A percentile compares a stretch with the other conserved stretches of the same genome.
These are phyloP conservation scores for Graptemys geographica DNA, from an alignment of 2,797 vertebrate genomes.

Conservation along the genomic window DNA sequence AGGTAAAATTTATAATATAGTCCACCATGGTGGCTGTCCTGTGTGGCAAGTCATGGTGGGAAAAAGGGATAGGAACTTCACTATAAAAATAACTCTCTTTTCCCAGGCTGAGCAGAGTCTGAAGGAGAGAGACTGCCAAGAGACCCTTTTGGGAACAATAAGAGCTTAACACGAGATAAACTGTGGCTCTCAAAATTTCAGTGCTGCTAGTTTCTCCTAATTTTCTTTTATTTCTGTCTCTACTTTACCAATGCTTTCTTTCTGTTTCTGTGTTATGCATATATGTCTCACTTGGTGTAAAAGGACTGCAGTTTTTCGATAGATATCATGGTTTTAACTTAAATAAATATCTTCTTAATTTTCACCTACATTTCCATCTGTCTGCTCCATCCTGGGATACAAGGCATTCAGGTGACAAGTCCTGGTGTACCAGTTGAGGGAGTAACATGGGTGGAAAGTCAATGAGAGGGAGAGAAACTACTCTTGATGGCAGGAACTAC, in stretches of 20 bases:
- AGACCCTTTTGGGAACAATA: not conserved
- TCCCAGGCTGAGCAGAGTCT: not conserved
- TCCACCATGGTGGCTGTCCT: not conserved
- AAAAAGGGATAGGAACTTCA: not conserved
- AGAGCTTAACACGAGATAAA: fast-evolving
- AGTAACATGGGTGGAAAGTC: not conserved
- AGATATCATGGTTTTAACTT: not conserved
- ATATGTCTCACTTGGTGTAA: not conserved
- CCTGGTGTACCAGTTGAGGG: not conserved
- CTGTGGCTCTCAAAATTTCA: not conserved
- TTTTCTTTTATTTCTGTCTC: not conserved
- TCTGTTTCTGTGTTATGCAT: not conserved
- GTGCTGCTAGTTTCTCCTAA: not conserved
- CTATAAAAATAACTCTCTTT: not conserved
- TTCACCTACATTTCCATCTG: not conserved
- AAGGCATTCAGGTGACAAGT: not conserved
- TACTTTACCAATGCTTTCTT: not conserved
- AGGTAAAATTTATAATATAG: not conserved
- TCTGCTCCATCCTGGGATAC: not conserved
- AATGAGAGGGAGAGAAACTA: not conserved
- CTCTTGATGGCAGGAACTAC: not conserved
- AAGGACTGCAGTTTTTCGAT: not conserved
- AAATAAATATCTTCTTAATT: not conserved
- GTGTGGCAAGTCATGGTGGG: not conserved
- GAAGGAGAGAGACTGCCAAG: not conserved